Evolutionary conservation across 2,113 vertebrate species (phyloP).

Genomic region (Mustelus asterias): DNA sequence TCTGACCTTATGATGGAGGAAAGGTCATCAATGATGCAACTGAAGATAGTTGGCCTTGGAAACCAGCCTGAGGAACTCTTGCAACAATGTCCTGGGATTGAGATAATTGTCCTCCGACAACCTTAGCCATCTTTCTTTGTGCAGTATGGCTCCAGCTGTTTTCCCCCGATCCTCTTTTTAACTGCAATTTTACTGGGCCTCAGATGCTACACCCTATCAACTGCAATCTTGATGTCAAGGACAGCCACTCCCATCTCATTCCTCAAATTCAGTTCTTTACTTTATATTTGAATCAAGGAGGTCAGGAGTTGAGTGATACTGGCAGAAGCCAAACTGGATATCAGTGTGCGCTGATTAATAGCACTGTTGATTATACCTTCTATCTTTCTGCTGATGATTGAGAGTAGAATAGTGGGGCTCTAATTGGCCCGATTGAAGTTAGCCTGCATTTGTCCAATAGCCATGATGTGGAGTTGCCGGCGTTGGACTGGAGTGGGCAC

Average conservation of each 20-base stretch:
- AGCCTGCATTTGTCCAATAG: neutral
- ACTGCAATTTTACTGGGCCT: neutral
- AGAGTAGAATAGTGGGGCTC: too few species aligned
- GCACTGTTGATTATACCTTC: neutral
- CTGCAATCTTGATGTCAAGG: too few species aligned
- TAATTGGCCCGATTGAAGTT: neutral
- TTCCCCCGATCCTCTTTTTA: neutral
- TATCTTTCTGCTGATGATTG: neutral
- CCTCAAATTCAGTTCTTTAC: neutral
- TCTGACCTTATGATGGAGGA: neutral
- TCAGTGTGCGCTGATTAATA: neutral
- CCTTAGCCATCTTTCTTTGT: neutral
- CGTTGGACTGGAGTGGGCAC: too few species aligned
- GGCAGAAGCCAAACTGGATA: neutral
- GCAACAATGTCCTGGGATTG: too few species aligned
- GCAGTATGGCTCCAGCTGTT: neutral
- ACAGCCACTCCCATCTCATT: neutral
- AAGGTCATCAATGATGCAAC: too few species aligned
- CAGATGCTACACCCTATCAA: neutral
- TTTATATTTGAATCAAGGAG: neutral
- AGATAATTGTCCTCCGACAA: too few species aligned
- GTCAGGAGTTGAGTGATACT: neutral
- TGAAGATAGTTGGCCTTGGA: too few species aligned
- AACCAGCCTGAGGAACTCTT: too few species aligned
- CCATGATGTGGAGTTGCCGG: too few species aligned